A percentile compares a stretch with the other conserved stretches of the same genome.
These are phyloP conservation scores for Cetonia aurata DNA, from an alignment of 2,888 invertebrate species.

Conservation along the genomic window DNA sequence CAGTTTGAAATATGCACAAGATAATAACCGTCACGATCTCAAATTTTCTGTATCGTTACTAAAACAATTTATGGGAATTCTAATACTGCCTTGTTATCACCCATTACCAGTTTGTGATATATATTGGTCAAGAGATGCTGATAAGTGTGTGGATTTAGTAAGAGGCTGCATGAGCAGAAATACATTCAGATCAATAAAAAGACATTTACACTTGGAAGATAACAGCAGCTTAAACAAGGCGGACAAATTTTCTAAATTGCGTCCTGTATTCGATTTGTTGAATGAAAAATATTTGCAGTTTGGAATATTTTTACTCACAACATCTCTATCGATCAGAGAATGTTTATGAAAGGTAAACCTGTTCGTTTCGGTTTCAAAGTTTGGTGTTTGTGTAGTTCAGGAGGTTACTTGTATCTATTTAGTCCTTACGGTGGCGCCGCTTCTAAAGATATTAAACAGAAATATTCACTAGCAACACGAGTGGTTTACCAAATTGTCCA, in stretches of 20 bases:
- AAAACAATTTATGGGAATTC: constrained; percentile 13
- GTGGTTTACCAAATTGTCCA: not conserved
- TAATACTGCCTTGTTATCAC: constrained; percentile 11
- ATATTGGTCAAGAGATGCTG: constrained; percentile 6
- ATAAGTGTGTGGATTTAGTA: constrained; percentile 6
- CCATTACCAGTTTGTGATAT: constrained; percentile 3
- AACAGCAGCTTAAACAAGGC: constrained; percentile 6
- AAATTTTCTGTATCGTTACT: not conserved
- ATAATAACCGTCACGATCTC: not conserved
- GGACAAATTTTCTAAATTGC: not conserved
- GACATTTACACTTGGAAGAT: constrained; percentile 3
- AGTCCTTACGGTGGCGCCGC: no score
- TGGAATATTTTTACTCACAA: constrained; percentile 9
- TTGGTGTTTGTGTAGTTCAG: no score
- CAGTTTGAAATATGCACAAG: no score
- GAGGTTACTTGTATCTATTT: no score
- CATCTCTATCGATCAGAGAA: not conserved
- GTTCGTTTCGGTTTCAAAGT: no score
- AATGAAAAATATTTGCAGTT: constrained; percentile 12
- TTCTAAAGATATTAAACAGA: no score
- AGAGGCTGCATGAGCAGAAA: constrained; percentile 7
- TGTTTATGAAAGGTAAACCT: no score
- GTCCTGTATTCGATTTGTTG: not conserved
- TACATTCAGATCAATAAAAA: constrained; percentile 13
- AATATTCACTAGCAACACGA: no score